Conservation (phyloP, 64 coral and sea anemone genomes). For the Trachythela sp. region DNA sequence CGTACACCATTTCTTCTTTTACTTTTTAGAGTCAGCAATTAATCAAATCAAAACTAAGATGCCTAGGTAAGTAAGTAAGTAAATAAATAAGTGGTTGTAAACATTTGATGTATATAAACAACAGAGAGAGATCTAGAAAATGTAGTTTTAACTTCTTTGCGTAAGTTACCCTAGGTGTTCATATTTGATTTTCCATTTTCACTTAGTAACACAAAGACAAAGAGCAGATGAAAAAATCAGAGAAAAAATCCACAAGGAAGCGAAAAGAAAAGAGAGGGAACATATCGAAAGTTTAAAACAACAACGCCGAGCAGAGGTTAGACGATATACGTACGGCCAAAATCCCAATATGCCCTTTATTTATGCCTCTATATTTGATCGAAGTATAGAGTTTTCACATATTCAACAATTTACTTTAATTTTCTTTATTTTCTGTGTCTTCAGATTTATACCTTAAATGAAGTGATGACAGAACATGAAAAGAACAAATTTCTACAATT, state of each 20-base stretch:
- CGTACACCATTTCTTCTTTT: background rate
- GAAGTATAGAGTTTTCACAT: background rate
- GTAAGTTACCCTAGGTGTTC: no score
- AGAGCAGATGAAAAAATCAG: slow-evolving; percentile 54
- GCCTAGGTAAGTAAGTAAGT: slow-evolving; percentile 69
- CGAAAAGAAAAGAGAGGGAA: slow-evolving; percentile 54
- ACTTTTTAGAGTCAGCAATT: slow-evolving; percentile 69
- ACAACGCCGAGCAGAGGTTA: slow-evolving; percentile 72
- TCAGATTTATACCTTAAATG: slow-evolving; percentile 92
- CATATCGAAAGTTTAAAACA: slow-evolving; percentile 63
- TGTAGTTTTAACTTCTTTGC: no score
- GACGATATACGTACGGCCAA: background rate
- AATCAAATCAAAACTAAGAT: slow-evolving; percentile 64
- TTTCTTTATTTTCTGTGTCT: background rate
- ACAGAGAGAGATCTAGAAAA: no score
- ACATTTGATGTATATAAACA: background rate
- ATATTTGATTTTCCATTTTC: background rate
- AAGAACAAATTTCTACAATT: slow-evolving; percentile 85
- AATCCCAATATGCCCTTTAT: background rate
- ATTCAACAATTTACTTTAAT: background rate
- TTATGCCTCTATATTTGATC: no score
- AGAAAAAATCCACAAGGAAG: slow-evolving; percentile 60
- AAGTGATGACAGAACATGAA: slow-evolving; percentile 88
- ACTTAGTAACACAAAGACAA: slow-evolving; percentile 64
- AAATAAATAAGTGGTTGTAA: no score